Base-by-base conservation (phyloP, 2,888 invertebrate genomes). In the Drosophila ezoana region DNA sequence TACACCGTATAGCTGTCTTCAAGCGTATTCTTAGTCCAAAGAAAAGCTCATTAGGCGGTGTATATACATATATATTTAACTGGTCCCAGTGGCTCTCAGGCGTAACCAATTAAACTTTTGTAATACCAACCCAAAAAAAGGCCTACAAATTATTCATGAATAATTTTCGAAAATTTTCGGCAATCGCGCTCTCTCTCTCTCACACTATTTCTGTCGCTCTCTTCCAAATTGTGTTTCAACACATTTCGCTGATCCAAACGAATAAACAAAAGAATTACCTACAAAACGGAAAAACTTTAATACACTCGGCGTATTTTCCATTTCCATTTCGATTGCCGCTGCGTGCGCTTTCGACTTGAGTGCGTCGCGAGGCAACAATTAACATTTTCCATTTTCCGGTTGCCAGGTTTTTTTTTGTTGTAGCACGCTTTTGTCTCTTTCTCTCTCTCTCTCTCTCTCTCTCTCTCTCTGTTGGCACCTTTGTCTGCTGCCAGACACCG, bases 361-460 rank as follows among this genome's bases (percentile, higher is more conserved):
- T 85, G 86, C 83, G 81, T 87, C 69, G 73, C 77, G 57, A 75
- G 75, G 62, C 75, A 64, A 76, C 80, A 85, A 90, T 90, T 90
- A 90, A 90, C 75, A 87, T 85, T 89, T 89, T 79, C 79, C 81
- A 89, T 89, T 90, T 89, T 87, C 89, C 87, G 87, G 79, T 81
- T 86, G 81, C 79, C 76, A 67, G 79, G 54, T 68, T 71, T 77
- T 68, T 71, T 77, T 45, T 77, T 72, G 66, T 61, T 49, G 52
- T 54, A 23, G 45, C 57, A 37, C 35, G 45, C 16, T 58, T 54
- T 63, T 44, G 53, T 64, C 59, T 43, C 41, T 20, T 33, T 40
- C 18, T 18, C 33, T 44, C 28, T 56, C 48, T 37, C 43, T 28
- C 67, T 32, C 35, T 13, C 16, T 32, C 37, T 16, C 5, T 23